Percentiles rank a stretch among this genome's conserved stretches.
Conservation (phyloP, 2,888 invertebrate genomes). For the Pherbina coryleti region DNA sequence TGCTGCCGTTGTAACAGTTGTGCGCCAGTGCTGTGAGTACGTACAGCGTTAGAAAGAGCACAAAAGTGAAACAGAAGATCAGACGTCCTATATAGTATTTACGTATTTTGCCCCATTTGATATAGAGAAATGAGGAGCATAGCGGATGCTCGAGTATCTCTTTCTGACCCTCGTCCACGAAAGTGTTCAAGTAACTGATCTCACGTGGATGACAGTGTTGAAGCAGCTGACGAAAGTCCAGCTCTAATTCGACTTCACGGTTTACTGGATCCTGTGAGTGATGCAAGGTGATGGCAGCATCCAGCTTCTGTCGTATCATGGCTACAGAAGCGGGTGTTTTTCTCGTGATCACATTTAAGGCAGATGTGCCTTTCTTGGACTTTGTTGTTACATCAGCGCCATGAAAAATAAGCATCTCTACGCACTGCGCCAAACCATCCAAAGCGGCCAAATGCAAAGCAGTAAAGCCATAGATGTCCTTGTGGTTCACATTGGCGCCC, state of each 20-base stretch:
- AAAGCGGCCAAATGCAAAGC: slow-evolving; percentile 88
- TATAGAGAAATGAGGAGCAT: slow-evolving; percentile 87
- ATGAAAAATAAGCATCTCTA: slow-evolving; percentile 84
- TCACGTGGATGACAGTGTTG: slow-evolving; percentile 88
- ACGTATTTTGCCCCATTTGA: slow-evolving; percentile 91
- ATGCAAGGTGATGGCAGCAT: slow-evolving; percentile 83
- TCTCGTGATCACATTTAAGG: slow-evolving; percentile 85
- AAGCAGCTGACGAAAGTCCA: slow-evolving; percentile 85
- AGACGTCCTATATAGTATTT: slow-evolving; percentile 87
- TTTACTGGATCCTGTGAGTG: slow-evolving; percentile 83
- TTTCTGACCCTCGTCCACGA: slow-evolving; percentile 90
- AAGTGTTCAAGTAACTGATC: slow-evolving; percentile 87
- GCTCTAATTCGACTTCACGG: slow-evolving; percentile 83
- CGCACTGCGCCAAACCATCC: slow-evolving; percentile 87
- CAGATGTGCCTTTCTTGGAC: slow-evolving; percentile 88
- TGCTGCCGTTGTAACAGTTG: slow-evolving; percentile 86
- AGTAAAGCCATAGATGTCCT: slow-evolving; percentile 88
- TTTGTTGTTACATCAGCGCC: slow-evolving; percentile 91
- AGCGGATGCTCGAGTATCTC: slow-evolving; percentile 88
- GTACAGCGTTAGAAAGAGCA: slow-evolving; percentile 84
- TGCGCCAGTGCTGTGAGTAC: slow-evolving; percentile 86
- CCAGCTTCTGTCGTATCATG: slow-evolving; percentile 85
- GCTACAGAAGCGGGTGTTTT: slow-evolving; percentile 89
- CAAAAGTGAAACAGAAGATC: slow-evolving; percentile 83
- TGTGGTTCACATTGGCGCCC: slow-evolving; percentile 86